Base-by-base conservation (phyloP, 1,140 invertebrate species). In the Chironomus striatipennis region DNA sequence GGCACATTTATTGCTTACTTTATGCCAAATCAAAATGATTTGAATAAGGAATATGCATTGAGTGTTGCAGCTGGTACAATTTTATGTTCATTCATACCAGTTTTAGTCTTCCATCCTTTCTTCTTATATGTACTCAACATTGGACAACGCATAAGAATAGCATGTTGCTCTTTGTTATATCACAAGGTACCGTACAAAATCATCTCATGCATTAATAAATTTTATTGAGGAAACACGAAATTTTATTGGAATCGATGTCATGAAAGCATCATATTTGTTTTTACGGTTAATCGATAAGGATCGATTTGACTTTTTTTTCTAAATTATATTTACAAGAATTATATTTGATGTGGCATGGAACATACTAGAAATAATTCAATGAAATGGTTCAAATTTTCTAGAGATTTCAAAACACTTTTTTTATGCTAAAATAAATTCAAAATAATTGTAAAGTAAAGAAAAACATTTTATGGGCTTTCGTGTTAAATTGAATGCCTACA, bases 121-220 rank as follows among this genome's bases (percentile, higher is more conserved):
- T 70, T 70, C 18, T 20, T 70, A 6, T 70, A 70, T 20, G 18
- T 20, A 7, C 10, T 70, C 7, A 70, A 20, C 65, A 70, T 70
- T 70, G 65, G 65, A 70, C 65, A 70, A 70, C 76, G 85, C 77
- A 85, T 87, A 77, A 82, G 87, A 42, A 86, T 88, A 7, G 86
- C 87, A n/a, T 85, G 86, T 43, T 87, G 86, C 75, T 87, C 86
- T 0, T 79, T 87, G 18, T 85, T 88, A 47, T 88, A 88, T 75
- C 83, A 86, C 78, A 88, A 88, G 65, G 65, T 70, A 70, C 5
- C 24, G 24, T 34, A 34, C 5, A 34, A 34, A 2, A 5, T 34
- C 24, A 34, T n/a, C n/a, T 57, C 47, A 57, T 57, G 47, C 47
- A 15, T 57, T 57, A 15, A 57, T 57, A 57, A 57, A 57, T 57